Conservation (phyloP, 2,113 vertebrate species). For the Laticauda laticaudata region DNA sequence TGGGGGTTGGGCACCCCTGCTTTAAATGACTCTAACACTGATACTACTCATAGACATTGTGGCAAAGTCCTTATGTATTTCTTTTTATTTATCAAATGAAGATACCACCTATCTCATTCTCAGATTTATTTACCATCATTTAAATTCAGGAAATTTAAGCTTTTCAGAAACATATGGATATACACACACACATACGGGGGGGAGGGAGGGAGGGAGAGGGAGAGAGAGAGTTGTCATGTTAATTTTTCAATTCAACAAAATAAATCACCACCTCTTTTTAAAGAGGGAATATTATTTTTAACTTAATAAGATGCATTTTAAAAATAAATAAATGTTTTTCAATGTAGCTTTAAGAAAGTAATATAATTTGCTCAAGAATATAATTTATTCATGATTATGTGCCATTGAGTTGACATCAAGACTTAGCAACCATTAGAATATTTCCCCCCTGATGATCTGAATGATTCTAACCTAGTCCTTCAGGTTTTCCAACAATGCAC, state of each 20-base stretch:
- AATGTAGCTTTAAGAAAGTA: background rate
- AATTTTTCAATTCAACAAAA: background rate
- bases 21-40: background rate
- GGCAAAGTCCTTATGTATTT: background rate
- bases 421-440: background rate
- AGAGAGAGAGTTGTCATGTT: background rate
- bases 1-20: too few species aligned
- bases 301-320: background rate
- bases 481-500: too few species aligned
- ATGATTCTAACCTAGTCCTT: too few species aligned
- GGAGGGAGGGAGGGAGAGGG: too few species aligned
- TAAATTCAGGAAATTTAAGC: background rate
- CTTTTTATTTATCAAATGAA: too few species aligned
- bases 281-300: background rate
- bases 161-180: background rate
- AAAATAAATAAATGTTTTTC: background rate
- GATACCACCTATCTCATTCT: too few species aligned
- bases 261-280: background rate
- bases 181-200: too few species aligned
- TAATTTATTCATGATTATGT: too few species aligned
- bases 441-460: background rate
- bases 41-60: background rate
- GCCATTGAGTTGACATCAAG: too few species aligned
- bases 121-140: background rate
- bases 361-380: too few species aligned